Evolutionary conservation across 2,113 vertebrate species (phyloP), one percentile per base, ranked within the genome.

Genomic region (Tonatia bakeri): DNA sequence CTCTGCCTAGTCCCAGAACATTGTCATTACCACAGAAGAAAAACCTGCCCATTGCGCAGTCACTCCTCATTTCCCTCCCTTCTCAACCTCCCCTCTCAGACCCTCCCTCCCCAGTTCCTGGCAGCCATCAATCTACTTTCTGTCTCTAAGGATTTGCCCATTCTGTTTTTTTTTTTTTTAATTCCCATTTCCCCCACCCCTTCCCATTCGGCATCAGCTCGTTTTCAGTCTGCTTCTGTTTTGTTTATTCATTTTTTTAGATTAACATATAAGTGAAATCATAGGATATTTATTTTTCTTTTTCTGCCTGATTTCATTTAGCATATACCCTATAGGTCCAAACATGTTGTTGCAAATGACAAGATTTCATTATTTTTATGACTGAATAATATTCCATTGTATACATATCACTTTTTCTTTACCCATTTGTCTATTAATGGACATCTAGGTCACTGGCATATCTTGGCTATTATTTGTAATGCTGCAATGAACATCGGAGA

Each of bases 341-440:
- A 72, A 33, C 38, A 36, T 26, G 22, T 81, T 91, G 50, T 56
- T 70, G 33, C 38, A 26, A 47, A n/a, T 72, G 38, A 43, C 77
- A 91, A 69, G 54, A 45, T n/a, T 36, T 91, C 31, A 47, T 72
- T 81, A 40, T 82, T 82, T 91, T 91, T 28, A 69, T 56, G 47
- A 47, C 47, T 70, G 47, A 90, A 56, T 69, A 56, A 69, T 69
- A 90, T 43, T 69, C 64, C 28, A 43, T 54, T 33, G 31, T 90
- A 54, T 79, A 79, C 38, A 56, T 56, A 56, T 2, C 50, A 56
- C 4, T 16, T 56, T 13, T 38, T 80, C n/a, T 36, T 79, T 54
- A 79, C 36, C 33, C 20, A 54, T 36, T 36, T 54, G 38, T 81
- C 24, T 61, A 13, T 81, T 61, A 24, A 11, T 81, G 26, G 80